A percentile compares a stretch with the other conserved stretches of the same genome.
phyloP scores from a whole-genome alignment of 2,888 invertebrate species.

The Microchrysa polita region DNA sequence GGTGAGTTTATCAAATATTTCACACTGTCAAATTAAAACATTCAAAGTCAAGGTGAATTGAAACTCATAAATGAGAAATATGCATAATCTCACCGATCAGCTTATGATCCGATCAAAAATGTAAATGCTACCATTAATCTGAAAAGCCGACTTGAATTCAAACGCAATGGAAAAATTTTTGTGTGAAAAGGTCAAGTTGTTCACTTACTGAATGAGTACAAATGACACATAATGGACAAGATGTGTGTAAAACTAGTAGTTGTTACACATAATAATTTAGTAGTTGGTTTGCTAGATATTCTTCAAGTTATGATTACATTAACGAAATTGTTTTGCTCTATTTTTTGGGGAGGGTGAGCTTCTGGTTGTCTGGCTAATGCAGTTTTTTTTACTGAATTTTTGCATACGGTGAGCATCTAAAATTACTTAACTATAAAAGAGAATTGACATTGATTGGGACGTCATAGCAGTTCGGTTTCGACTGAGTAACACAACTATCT shows the following conservation, averaged over 20 bases:
- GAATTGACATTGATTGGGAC: background rate
- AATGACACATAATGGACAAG: background rate
- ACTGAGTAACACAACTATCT: constrained; percentile 59
- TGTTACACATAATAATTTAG: background rate
- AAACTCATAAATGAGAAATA: no score
- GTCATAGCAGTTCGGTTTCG: constrained; percentile 60
- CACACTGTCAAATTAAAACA: background rate
- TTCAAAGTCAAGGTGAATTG: constrained; percentile 16
- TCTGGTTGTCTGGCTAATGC: background rate
- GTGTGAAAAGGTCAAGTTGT: background rate
- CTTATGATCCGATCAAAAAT: no score
- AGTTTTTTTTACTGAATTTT: background rate
- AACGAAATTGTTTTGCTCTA: no score
- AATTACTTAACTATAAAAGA: constrained; percentile 23
- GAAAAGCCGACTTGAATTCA: no score
- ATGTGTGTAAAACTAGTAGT: background rate
- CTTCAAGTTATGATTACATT: no score
- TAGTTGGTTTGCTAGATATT: background rate
- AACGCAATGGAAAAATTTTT: no score
- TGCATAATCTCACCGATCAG: no score
- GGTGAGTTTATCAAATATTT: background rate
- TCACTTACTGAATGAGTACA: background rate
- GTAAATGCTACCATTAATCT: no score
- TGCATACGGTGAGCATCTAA: background rate
- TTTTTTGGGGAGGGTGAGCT: no score